Evolutionary conservation across 1,140 invertebrate species (phyloP).

Genomic region (Drosophila punjabiensis): DNA sequence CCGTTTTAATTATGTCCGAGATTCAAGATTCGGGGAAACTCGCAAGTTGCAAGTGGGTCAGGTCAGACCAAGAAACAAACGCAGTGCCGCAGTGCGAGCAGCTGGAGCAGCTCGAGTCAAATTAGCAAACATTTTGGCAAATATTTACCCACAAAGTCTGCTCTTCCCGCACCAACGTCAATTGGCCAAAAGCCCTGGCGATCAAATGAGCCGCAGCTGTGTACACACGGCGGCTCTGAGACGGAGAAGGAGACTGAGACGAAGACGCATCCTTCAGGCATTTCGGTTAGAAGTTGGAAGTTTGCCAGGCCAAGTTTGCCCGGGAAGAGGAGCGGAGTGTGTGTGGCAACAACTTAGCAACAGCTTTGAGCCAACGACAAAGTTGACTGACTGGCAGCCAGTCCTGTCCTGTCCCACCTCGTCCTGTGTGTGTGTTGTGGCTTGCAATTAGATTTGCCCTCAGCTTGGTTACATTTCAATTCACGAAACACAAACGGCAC

Average conservation of each 20-base stretch:
- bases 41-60: constrained; percentile 6
- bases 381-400: constrained; percentile 34
- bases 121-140: constrained; percentile 82
- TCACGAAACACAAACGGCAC: constrained; percentile 4
- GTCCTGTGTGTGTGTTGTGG: constrained; percentile 32
- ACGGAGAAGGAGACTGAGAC: not conserved
- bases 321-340: not conserved
- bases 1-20: constrained; percentile 47
- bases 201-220: constrained; percentile 81
- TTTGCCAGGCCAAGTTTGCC: constrained; percentile 11
- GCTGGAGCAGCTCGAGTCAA: constrained; percentile 58
- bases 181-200: constrained; percentile 67
- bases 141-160: constrained; percentile 71
- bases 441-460: constrained; percentile 44
- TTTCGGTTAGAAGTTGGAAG: constrained; percentile 24
- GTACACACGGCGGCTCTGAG: constrained; percentile 49
- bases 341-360: constrained; percentile 58
- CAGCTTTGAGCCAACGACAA: constrained; percentile 49
- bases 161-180: constrained; percentile 36
- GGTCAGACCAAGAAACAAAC: constrained; percentile 6
- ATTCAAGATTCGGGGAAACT: not conserved
- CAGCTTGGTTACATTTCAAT: constrained; percentile 38
- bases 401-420: not conserved
- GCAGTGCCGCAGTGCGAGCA: constrained; percentile 1
- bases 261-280: constrained; percentile 25